Conservation (phyloP, 2,113 vertebrate species). For the Fulmarus glacialis region DNA sequence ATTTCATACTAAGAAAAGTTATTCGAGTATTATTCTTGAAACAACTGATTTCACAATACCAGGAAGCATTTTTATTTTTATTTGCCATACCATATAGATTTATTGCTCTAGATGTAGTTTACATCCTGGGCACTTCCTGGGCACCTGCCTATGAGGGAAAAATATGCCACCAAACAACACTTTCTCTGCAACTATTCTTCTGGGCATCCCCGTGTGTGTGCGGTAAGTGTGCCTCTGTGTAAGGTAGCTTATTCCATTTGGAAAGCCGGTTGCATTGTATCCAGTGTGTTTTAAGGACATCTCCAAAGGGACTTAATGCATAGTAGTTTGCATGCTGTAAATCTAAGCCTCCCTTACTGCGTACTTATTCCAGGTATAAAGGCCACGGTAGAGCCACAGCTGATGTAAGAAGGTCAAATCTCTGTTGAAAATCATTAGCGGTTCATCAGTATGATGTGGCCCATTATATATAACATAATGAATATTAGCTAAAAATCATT, state of each 20-base stretch:
- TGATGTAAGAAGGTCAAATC: slow-evolving; percentile 8
- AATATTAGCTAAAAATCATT: background rate
- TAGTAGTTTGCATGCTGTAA: background rate
- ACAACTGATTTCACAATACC: background rate
- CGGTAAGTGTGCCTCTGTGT: background rate
- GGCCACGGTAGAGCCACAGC: background rate
- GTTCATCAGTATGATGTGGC: background rate
- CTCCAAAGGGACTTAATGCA: background rate
- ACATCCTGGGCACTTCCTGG: background rate
- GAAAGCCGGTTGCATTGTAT: background rate
- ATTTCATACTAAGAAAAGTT: background rate
- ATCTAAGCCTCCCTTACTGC: background rate
- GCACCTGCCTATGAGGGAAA: background rate
- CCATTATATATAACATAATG: background rate
- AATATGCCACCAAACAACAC: background rate
- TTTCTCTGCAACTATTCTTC: background rate
- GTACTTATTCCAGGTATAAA: background rate
- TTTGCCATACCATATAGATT: background rate
- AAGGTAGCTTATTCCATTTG: background rate
- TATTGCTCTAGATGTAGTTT: background rate
- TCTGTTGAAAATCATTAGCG: background rate
- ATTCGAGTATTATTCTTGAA: background rate
- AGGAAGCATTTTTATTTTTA: background rate
- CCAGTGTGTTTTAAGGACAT: background rate
- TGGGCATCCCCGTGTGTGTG: accelerated